Percentiles rank a stretch among this genome's conserved stretches.
These are phyloP conservation scores for Mionectes macconnelli DNA, from an alignment of 2,113 vertebrate species.

Conservation along the genomic window DNA sequence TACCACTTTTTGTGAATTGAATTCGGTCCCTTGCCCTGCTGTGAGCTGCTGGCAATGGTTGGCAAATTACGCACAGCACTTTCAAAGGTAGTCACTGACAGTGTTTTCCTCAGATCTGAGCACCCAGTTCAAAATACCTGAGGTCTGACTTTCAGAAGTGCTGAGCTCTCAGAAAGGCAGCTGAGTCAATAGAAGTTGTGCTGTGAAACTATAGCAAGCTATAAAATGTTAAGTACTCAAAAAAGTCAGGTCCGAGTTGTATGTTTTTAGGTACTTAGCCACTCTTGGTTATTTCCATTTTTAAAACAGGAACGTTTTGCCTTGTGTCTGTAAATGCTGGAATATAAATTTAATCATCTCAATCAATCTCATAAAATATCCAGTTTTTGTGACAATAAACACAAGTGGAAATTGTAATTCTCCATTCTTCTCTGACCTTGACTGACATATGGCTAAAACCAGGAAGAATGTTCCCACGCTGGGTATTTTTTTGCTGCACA, in stretches of 20 bases:
- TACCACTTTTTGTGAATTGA: background rate
- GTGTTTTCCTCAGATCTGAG: background rate
- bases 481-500: background rate
- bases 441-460: background rate
- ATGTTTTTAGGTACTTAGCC: background rate
- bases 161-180: constrained; percentile 25
- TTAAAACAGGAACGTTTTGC: background rate
- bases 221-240: background rate
- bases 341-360: background rate
- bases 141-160: constrained; percentile 14
- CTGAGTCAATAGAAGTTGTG: constrained; percentile 29
- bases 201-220: background rate
- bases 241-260: background rate
- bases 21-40: background rate
- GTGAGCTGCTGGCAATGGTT: background rate
- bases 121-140: background rate
- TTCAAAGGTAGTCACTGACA: background rate
- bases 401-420: background rate
- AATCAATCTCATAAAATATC: background rate
- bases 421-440: background rate
- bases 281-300: background rate
- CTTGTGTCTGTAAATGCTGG: background rate
- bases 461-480: background rate
- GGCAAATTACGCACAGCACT: background rate
- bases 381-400: background rate